phyloP scores from a whole-genome alignment of 2,888 invertebrate species.

The Heliothis peltigera region DNA sequence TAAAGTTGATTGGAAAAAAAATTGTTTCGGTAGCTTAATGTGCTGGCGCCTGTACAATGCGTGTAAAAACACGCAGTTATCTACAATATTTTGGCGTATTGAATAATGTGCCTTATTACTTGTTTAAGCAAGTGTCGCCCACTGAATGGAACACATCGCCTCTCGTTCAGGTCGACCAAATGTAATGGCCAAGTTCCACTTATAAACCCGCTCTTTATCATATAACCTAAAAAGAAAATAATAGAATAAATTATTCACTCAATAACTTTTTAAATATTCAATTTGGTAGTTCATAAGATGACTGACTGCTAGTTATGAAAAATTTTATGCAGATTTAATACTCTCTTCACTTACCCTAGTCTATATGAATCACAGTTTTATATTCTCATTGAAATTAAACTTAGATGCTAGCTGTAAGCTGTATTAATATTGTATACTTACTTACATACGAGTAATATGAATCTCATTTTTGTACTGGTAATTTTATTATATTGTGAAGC shows the following conservation, averaged over 20 bases:
- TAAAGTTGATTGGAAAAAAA: no score
- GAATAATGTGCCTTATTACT: neutral
- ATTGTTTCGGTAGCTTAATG: no score
- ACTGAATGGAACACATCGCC: neutral
- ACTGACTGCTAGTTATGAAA: constrained; percentile 37
- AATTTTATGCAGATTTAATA: constrained; percentile 47
- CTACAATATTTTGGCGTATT: no score
- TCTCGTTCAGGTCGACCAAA: neutral
- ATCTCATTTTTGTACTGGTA: constrained; percentile 62
- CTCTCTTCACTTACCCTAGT: constrained; percentile 51
- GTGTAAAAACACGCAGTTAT: no score
- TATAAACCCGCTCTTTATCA: constrained; percentile 20
- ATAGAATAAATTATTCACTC: constrained; percentile 18
- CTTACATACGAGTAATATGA: constrained; percentile 37
- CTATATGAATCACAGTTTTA: constrained; percentile 49
- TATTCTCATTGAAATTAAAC: constrained; percentile 15
- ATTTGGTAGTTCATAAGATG: constrained; percentile 17
- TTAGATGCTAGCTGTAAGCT: constrained; percentile 35
- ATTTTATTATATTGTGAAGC: constrained; percentile 58
- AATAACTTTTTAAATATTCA: constrained; percentile 38
- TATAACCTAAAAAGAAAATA: neutral
- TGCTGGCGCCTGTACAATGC: no score
- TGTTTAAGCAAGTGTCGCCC: neutral
- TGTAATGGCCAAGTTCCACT: constrained; percentile 31
- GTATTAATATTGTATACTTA: constrained; percentile 37